These are phyloP conservation scores for Diarsia rubi DNA, from an alignment of 2,888 invertebrate species.

Conservation along the genomic window DNA sequence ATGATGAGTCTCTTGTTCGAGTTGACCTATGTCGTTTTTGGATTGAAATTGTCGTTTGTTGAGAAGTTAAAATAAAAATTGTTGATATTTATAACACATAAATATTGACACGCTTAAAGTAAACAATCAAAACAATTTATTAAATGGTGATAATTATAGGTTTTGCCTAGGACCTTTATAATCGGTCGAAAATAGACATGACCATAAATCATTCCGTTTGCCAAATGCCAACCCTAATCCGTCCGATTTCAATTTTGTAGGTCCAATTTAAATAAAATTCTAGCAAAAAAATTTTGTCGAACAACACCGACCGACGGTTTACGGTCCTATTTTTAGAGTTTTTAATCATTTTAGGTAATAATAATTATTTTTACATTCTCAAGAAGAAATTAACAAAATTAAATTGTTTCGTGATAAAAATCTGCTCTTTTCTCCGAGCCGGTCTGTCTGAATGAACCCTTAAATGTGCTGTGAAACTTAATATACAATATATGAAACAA, in stretches of 20 bases:
- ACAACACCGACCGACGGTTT: slow-evolving; percentile 27
- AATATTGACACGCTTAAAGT: background rate
- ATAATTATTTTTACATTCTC: too few relatives aligned
- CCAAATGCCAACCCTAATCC: slow-evolving; percentile 41
- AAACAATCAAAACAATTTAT: background rate
- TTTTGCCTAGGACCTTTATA: background rate
- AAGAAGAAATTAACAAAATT: too few relatives aligned
- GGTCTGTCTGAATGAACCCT: too few relatives aligned
- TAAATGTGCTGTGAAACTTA: too few relatives aligned
- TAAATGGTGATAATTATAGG: background rate
- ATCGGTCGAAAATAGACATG: background rate
- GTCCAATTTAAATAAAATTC: slow-evolving; percentile 47
- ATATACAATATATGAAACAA: too few relatives aligned
- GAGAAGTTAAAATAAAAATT: background rate
- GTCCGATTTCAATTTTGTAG: slow-evolving; percentile 39
- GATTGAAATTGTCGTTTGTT: background rate
- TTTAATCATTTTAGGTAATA: too few relatives aligned
- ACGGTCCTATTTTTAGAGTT: slow-evolving; percentile 13
- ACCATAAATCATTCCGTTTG: slow-evolving; percentile 24
- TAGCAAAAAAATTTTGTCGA: slow-evolving; percentile 44
- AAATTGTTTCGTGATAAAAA: too few relatives aligned
- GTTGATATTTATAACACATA: background rate
- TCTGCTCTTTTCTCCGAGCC: too few relatives aligned
- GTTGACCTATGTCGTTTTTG: background rate
- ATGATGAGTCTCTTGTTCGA: background rate